Evolutionary conservation across 2,797 vertebrate species (phyloP).

Genomic region (Sebastes kiyomatsui): DNA sequence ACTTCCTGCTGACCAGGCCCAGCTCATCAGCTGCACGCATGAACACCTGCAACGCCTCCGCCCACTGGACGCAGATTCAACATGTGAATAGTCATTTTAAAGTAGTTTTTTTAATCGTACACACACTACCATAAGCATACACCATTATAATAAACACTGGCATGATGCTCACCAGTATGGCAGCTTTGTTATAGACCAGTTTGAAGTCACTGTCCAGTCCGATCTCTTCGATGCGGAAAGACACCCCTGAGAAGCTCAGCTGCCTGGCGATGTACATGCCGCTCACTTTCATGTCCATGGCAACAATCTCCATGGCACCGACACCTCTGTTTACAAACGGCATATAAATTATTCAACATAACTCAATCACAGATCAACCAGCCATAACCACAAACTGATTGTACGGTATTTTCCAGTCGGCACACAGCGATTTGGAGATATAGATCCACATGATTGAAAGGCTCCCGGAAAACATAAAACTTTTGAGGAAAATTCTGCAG

Average conservation of each 20-base stretch:
- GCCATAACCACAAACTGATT: not conserved
- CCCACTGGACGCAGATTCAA: conserved; percentile 86
- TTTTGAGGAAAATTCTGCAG: not conserved
- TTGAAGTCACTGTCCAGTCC: conserved; percentile 90
- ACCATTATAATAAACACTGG: not conserved
- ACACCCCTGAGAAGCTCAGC: conserved; percentile 97
- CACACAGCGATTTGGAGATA: not conserved
- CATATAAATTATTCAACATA: conserved; percentile 35
- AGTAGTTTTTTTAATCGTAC: not conserved
- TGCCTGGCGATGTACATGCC: conserved; percentile 99
- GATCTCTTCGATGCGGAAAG: conserved; percentile 97
- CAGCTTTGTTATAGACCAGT: conserved; percentile 93
- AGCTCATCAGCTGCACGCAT: conserved; percentile 92
- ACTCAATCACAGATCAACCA: conserved; percentile 8
- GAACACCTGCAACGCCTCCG: conserved; percentile 91
- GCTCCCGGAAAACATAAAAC: not conserved
- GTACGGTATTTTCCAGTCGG: conserved; percentile 4
- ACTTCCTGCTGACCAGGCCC: conserved; percentile 93
- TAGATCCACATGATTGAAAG: not conserved
- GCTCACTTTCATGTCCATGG: conserved; percentile 99
- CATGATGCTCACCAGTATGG: conserved; percentile 87
- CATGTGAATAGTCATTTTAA: not conserved
- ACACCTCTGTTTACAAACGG: conserved; percentile 86
- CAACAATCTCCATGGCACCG: conserved; percentile 98
- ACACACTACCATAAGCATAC: not conserved